Evolutionary conservation across 2,113 vertebrate genomes (phyloP).

Genomic region (Clarias gariepinus): DNA sequence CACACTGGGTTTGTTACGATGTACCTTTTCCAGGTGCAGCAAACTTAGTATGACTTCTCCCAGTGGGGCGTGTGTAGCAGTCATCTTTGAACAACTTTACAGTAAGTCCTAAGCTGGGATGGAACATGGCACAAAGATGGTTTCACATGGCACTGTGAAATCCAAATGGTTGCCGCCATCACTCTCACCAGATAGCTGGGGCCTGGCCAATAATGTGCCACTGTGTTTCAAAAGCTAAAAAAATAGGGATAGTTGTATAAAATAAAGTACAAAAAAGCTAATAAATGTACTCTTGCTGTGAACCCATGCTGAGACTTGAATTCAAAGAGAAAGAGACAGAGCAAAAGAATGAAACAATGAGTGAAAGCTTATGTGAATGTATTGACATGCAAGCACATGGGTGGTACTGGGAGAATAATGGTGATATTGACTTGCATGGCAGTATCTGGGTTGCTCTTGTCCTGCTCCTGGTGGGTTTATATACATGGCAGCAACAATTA

Average conservation of each 20-base stretch:
- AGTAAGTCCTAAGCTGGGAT: neutral
- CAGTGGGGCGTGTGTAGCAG: neutral
- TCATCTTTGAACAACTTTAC: neutral
- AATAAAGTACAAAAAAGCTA: neutral
- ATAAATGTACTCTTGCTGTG: neutral
- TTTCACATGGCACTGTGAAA: neutral
- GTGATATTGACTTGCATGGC: constrained; percentile 45
- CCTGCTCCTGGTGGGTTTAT: constrained; percentile 29
- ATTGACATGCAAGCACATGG: constrained; percentile 47
- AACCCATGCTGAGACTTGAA: neutral
- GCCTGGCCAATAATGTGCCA: neutral
- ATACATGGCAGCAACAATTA: constrained; percentile 6
- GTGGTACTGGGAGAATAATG: constrained; percentile 46
- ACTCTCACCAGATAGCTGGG: neutral
- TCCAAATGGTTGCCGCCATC: neutral
- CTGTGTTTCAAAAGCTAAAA: neutral
- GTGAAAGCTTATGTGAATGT: constrained; percentile 43
- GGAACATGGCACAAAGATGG: too few species aligned
- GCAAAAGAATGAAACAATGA: constrained; percentile 3
- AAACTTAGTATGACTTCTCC: neutral
- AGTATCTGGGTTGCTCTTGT: constrained; percentile 44
- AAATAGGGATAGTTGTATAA: neutral
- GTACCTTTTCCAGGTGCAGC: neutral
- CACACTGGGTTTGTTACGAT: neutral
- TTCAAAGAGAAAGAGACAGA: neutral